A percentile compares a stretch with the other conserved stretches of the same genome.
phyloP scores from a whole-genome alignment of 2,797 vertebrate species.

The Chaenodraco wilsoni region DNA sequence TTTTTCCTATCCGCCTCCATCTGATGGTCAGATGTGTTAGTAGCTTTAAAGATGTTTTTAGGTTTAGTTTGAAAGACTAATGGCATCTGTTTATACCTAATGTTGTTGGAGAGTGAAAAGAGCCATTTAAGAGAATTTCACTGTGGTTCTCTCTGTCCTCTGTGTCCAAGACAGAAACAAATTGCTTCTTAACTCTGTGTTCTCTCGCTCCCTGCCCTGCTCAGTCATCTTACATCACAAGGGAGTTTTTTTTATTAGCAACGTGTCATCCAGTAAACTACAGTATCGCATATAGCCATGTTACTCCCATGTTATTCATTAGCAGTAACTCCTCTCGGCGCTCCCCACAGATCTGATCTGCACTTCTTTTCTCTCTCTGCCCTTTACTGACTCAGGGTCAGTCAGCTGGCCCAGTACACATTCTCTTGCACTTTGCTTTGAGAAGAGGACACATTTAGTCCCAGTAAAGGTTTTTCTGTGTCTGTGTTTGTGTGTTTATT shows the following conservation, averaged over 20 bases:
- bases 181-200: slow-evolving; percentile 39
- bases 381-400: slow-evolving; percentile 13
- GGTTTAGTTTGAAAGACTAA: slow-evolving; percentile 13
- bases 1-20: slow-evolving; percentile 21
- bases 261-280: slow-evolving; percentile 41
- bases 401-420: slow-evolving; percentile 5
- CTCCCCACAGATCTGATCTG: slow-evolving; percentile 28
- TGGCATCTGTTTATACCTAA: slow-evolving; percentile 34
- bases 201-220: slow-evolving; percentile 34
- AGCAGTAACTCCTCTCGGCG: slow-evolving; percentile 42
- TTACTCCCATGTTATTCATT: slow-evolving; percentile 59
- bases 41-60: slow-evolving; percentile 19
- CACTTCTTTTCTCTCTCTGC: slow-evolving; percentile 24
- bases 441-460: slow-evolving; percentile 28
- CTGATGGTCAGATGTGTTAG: slow-evolving; percentile 6
- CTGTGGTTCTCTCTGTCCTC: slow-evolving; percentile 51
- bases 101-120: slow-evolving; percentile 53
- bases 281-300: slow-evolving; percentile 26
- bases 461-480: slow-evolving; percentile 29
- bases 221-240: slow-evolving; percentile 17
- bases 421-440: slow-evolving; percentile 37
- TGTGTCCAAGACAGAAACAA: slow-evolving; percentile 34
- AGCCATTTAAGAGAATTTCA: slow-evolving; percentile 60
- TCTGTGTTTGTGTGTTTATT: slow-evolving; percentile 76
- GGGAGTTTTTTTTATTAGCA: slow-evolving; percentile 56